A percentile compares a stretch with the other conserved stretches of the same genome.
These are phyloP conservation scores for Drosophila siamana DNA, from an alignment of 2,888 invertebrate species.

Conservation along the genomic window DNA sequence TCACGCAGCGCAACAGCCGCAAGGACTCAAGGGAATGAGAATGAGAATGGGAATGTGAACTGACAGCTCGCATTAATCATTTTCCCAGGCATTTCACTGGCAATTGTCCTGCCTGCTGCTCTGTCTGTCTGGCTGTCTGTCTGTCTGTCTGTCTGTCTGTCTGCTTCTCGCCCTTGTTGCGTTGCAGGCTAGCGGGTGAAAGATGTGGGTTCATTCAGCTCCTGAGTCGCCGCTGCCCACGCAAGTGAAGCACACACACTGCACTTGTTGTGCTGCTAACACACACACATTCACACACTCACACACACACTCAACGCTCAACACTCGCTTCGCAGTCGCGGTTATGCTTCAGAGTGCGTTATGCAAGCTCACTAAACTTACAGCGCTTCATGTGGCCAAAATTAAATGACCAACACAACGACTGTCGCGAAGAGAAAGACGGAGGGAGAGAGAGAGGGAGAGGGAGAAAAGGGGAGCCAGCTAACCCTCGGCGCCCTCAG, in stretches of 20 bases:
- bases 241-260: not conserved
- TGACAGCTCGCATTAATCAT: conserved; percentile 5
- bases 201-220: conserved; percentile 18
- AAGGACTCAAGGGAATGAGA: too few relatives aligned
- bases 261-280: conserved; percentile 38
- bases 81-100: too few relatives aligned
- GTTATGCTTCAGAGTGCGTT: conserved; percentile 33
- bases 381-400: too few relatives aligned
- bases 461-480: not conserved
- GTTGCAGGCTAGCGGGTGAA: too few relatives aligned
- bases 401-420: conserved; percentile 20
- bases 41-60: too few relatives aligned
- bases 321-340: conserved; percentile 8
- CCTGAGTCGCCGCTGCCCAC: conserved; percentile 6
- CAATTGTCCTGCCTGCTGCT: too few relatives aligned
- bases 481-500: conserved; percentile 12
- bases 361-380: conserved; percentile 21
- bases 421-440: conserved; percentile 2
- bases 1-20: conserved; percentile 16
- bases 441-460: not conserved
- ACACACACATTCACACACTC: not conserved
- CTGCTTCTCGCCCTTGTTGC: too few relatives aligned
- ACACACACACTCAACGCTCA: conserved; percentile 7
- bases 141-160: too few relatives aligned
- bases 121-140: too few relatives aligned